Percentiles rank a stretch among this genome's conserved stretches.
phyloP scores from a whole-genome alignment of 2,888 invertebrate species.

The Lagria hirta region DNA sequence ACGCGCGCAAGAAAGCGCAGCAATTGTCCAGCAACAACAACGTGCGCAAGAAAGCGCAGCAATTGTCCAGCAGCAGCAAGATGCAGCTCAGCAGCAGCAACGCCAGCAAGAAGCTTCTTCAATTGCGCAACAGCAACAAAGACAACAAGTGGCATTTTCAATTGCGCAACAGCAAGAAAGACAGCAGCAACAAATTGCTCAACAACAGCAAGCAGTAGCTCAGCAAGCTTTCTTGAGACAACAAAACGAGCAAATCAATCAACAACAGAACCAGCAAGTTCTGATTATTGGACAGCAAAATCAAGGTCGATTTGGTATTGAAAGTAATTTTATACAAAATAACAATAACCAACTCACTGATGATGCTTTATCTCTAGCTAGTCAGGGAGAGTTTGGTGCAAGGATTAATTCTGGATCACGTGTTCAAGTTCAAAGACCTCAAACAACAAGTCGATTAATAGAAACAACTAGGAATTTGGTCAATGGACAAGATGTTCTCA shows the following conservation, averaged over 20 bases:
- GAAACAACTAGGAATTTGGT: conserved; percentile 63
- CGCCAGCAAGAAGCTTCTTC: conserved; percentile 7
- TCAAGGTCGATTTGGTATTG: too few species aligned
- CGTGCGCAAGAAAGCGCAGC: conserved; percentile 6
- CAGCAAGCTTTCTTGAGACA: conserved; percentile 5
- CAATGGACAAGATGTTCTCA: conserved; percentile 64
- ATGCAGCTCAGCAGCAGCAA: conserved; percentile 5
- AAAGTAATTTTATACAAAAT: too few species aligned
- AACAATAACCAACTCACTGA: conserved; percentile 1
- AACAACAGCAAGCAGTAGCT: not conserved
- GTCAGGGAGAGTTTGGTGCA: too few species aligned
- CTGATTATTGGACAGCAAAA: not conserved
- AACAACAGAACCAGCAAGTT: conserved; percentile 1
- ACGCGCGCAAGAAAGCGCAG: too few species aligned
- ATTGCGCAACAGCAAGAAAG: conserved; percentile 20
- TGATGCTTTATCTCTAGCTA: conserved; percentile 2
- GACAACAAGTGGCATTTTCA: conserved; percentile 11
- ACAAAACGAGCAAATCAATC: conserved; percentile 4
- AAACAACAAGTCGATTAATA: conserved; percentile 50
- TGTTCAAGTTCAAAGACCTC: conserved; percentile 10
- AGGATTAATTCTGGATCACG: conserved; percentile 8
- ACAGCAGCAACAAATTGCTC: conserved; percentile 18
- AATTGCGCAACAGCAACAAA: conserved; percentile 1
- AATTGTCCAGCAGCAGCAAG: conserved; percentile 5
- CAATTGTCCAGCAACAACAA: conserved; percentile 14